Evolutionary conservation across 2,113 vertebrate genomes (phyloP), one percentile per base, ranked within the genome.

Genomic region (Pitta sordida): DNA sequence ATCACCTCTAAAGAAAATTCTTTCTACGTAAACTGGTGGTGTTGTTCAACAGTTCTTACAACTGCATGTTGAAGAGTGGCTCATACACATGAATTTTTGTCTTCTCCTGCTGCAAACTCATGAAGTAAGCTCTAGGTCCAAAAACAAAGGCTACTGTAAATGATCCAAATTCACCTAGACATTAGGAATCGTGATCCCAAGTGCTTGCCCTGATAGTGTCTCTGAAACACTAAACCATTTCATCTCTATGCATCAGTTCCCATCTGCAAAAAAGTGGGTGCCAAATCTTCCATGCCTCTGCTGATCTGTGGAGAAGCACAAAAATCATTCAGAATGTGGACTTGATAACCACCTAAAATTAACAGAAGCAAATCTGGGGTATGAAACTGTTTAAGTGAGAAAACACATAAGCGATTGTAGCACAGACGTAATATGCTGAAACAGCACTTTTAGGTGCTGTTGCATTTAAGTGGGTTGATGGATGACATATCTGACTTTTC

Each of bases 1-100:
- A 34, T 63, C 75, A 85, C 90, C 90, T 95, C 77, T 65, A 65
- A 83, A 75, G 71, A 59, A 91, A 75, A 60, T 69, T 89, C 58
- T 67, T 91, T 85, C 60, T 74, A 22, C 0, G 0, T 23, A 83
- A 65, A 43, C 32, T 73, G 78, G 41, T 65, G 46, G 32, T 68
- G 79, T 15, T 91, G n/a, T 49, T 79, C 78, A 56, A 51, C 22
- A 62, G 30, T 51, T 34, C 41, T 73, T 83, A 55, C 3, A 62
- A 37, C 44, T 79, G 52, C 15, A 34, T 10, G 27, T 21, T 55
- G 46, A 79, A 73, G 18, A 52, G 23, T 13, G 30, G 26, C 5
- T 86, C 43, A 15, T 36, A 26, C 7, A 68, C 2, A 10, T n/a
- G 69, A 82, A 68, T 85, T 62, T 84, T 39, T 59, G n/a, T n/a